phyloP scores from a whole-genome alignment of 2,113 vertebrate species.

The Rattus rattus region DNA sequence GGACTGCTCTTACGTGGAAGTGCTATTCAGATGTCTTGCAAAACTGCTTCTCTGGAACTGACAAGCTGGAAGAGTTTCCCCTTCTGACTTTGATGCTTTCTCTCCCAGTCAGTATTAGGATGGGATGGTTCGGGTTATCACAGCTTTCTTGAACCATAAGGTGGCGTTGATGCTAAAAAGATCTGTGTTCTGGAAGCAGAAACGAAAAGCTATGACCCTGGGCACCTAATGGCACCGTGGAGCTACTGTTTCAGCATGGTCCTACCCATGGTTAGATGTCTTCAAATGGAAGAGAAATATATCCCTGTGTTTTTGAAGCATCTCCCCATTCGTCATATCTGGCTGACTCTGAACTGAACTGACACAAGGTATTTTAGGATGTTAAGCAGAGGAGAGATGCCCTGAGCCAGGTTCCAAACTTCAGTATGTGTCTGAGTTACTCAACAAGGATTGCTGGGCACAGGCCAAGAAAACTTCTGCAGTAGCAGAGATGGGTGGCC shows the following conservation, averaged over 20 bases:
- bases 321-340: neutral
- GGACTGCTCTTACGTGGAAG: neutral
- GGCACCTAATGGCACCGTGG: neutral
- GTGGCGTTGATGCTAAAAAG: neutral
- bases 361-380: constrained; percentile 6
- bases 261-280: neutral
- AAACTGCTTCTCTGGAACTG: neutral
- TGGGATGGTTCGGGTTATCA: neutral
- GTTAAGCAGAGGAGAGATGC: constrained; percentile 27
- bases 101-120: neutral
- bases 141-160: neutral
- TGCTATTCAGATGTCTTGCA: neutral
- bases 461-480: neutral
- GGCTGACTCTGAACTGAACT: neutral
- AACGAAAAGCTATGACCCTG: constrained; percentile 1
- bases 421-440: neutral
- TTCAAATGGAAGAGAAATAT: constrained; percentile 2
- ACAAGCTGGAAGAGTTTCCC: neutral
- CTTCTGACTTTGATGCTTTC: neutral
- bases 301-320: constrained; percentile 11
- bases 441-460: neutral
- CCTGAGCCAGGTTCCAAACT: neutral
- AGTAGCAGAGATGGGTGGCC: neutral
- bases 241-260: neutral
- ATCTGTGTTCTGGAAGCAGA: neutral